These are phyloP conservation scores for Mesodorylaimus sp. DNA, from an alignment of 2,888 invertebrate species.

Conservation along the genomic window DNA sequence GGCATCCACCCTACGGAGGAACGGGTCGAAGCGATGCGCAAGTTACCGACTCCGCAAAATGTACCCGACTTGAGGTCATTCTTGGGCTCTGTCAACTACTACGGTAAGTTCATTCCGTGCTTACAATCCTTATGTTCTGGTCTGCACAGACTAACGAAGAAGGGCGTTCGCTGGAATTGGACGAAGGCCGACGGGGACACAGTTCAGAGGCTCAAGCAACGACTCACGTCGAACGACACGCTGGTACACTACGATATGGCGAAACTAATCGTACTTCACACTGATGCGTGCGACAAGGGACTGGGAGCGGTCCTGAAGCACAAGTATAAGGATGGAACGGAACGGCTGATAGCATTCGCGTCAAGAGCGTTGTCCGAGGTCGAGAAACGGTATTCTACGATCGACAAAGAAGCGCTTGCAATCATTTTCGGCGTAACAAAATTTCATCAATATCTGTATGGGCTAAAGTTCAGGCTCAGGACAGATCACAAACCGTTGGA, in stretches of 20 bases:
- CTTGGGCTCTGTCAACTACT: slow-evolving; percentile 22
- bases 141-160: slow-evolving; percentile 15
- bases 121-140: slow-evolving; percentile 16
- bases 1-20: too few relatives aligned
- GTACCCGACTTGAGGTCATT: slow-evolving; percentile 19
- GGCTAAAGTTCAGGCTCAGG: slow-evolving; percentile 28
- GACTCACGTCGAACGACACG: too few relatives aligned
- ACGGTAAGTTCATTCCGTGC: slow-evolving; percentile 19
- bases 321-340: slow-evolving; percentile 21
- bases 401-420: slow-evolving; percentile 24
- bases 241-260: slow-evolving; percentile 18
- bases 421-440: slow-evolving; percentile 29
- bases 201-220: too few relatives aligned
- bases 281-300: slow-evolving; percentile 25
- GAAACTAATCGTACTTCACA: slow-evolving; percentile 19
- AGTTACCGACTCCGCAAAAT: slow-evolving; percentile 19
- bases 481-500: slow-evolving; percentile 32
- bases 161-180: slow-evolving; percentile 12
- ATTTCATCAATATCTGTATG: slow-evolving; percentile 31
- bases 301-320: slow-evolving; percentile 16
- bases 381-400: slow-evolving; percentile 18
- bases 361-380: slow-evolving; percentile 29
- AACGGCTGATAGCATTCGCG: slow-evolving; percentile 18
- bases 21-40: slow-evolving; percentile 18
- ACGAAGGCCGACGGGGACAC: slow-evolving; percentile 14